Evolutionary conservation across 2,113 vertebrate genomes (phyloP).

Genomic region (Zeus faber): DNA sequence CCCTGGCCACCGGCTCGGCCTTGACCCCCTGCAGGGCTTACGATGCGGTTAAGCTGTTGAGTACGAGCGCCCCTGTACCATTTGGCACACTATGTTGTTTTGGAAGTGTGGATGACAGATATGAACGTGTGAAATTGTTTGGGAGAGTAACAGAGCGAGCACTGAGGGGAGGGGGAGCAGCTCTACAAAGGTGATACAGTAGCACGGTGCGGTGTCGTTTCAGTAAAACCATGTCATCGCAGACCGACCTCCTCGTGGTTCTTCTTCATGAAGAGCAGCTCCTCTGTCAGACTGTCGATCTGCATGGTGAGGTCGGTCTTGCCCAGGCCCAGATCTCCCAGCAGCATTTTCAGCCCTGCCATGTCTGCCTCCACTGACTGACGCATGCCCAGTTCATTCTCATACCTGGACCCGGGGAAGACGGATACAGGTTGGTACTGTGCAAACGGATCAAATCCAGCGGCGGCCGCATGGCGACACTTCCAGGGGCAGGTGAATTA

Average conservation of each 20-base stretch:
- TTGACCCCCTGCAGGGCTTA: too few relatives aligned
- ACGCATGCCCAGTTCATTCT: slow-evolving; percentile 79
- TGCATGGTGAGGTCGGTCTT: slow-evolving; percentile 61
- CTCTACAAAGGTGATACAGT: not conserved
- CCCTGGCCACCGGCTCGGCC: too few relatives aligned
- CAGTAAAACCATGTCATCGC: not conserved
- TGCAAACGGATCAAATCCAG: too few relatives aligned
- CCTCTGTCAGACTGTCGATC: slow-evolving; percentile 47
- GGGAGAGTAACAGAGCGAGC: too few relatives aligned
- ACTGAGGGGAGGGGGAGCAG: not conserved
- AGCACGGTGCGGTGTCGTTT: not conserved
- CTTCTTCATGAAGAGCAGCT: slow-evolving; percentile 41
- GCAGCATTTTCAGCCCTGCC: slow-evolving; percentile 65
- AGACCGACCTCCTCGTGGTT: slow-evolving; percentile 45
- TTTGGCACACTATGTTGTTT: too few relatives aligned
- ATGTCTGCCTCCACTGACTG: slow-evolving; percentile 82
- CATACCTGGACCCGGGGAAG: slow-evolving; percentile 65
- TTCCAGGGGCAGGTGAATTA: too few relatives aligned
- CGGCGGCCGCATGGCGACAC: too few relatives aligned
- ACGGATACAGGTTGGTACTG: too few relatives aligned
- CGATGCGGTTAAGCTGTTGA: too few relatives aligned
- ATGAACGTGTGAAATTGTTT: too few relatives aligned
- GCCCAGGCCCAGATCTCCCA: slow-evolving; percentile 66
- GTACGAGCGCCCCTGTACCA: too few relatives aligned
- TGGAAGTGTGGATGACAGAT: too few relatives aligned